phyloP scores from a whole-genome alignment of 1,140 invertebrate genomes.

The Cheumatopsyche charites region DNA sequence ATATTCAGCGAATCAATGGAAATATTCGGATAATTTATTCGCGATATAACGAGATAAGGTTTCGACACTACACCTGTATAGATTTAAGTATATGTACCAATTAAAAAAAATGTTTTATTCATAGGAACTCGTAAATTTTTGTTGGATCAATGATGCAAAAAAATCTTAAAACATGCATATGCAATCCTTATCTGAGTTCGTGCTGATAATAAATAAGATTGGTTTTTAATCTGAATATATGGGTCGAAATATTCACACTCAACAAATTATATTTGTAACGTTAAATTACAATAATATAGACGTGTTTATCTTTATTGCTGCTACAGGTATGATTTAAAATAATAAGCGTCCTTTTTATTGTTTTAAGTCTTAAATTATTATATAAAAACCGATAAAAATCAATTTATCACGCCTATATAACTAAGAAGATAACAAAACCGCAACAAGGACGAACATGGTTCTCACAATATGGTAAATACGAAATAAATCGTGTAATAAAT shows the following conservation, averaged over 20 bases:
- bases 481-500: slow-evolving; percentile 11
- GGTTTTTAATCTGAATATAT: too few relatives aligned
- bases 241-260: too few relatives aligned
- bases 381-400: slow-evolving; percentile 5
- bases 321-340: neutral
- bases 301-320: neutral
- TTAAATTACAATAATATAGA: too few relatives aligned
- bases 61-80: slow-evolving; percentile 17
- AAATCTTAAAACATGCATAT: too few relatives aligned
- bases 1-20: neutral
- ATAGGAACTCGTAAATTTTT: neutral
- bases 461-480: neutral
- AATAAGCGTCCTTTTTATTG: neutral
- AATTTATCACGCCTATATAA: neutral
- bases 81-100: neutral
- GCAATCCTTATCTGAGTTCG: too few relatives aligned
- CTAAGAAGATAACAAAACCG: neutral
- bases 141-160: neutral
- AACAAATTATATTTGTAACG: too few relatives aligned
- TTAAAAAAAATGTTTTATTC: slow-evolving; percentile 1
- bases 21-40: slow-evolving; percentile 11
- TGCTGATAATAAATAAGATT: too few relatives aligned
- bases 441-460: neutral
- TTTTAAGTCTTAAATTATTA: slow-evolving; percentile 8
- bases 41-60: neutral